Conservation (phyloP, 2,113 vertebrate species). For the Rhadina sibilatrix region DNA sequence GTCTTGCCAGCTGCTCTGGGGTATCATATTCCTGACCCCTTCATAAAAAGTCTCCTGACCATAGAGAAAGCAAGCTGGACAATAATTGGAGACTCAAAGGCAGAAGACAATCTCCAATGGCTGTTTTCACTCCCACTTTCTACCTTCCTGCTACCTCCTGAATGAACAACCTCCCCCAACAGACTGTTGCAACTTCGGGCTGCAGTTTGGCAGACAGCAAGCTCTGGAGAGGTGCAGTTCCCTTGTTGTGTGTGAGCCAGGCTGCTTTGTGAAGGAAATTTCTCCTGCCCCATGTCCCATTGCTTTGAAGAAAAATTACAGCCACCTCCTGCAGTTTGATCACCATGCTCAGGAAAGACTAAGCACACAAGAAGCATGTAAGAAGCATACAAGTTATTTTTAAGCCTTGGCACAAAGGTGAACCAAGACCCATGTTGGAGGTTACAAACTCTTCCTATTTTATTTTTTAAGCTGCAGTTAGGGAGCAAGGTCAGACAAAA, state of each 20-base stretch:
- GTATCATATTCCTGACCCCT: background rate
- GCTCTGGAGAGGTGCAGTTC: background rate
- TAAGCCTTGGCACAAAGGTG: background rate
- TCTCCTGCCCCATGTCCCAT: background rate
- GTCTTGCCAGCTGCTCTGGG: background rate
- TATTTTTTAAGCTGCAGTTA: background rate
- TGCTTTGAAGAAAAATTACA: background rate
- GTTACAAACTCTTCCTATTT: background rate
- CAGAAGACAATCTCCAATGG: background rate
- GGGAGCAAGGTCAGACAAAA: background rate
- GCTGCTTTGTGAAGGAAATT: accelerated
- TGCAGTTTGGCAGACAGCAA: accelerated
- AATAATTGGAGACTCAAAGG: background rate
- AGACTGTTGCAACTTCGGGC: background rate
- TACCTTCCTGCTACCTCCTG: background rate
- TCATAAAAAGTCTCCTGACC: background rate
- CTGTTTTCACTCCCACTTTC: background rate
- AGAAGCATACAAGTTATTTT: background rate
- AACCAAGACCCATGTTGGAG: background rate
- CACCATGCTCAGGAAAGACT: background rate
- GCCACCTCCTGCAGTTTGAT: background rate
- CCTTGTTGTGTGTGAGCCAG: accelerated
- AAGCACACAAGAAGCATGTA: background rate
- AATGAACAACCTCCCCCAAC: background rate
- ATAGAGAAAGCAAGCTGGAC: background rate